Percentiles rank a stretch among this genome's conserved stretches.
These are phyloP conservation scores for Thyatira batis DNA, from an alignment of 2,888 invertebrate species.

Conservation along the genomic window DNA sequence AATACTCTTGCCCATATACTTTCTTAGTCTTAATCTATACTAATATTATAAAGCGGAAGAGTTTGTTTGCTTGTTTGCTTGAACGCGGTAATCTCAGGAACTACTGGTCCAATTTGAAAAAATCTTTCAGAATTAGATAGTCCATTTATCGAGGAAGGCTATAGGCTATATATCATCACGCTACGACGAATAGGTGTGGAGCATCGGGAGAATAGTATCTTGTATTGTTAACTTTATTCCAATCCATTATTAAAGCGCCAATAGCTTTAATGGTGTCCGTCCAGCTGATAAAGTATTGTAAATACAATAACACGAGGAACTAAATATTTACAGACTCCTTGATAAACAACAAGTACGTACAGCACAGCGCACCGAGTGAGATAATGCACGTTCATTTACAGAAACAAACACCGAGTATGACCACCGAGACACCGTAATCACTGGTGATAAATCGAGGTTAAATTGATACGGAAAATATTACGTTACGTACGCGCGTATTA, in stretches of 20 bases:
- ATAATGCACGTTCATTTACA: not conserved
- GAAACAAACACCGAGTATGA: conserved; percentile 3
- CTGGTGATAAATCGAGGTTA: conserved; percentile 36
- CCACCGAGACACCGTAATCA: conserved; percentile 27
- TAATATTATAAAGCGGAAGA: too few species aligned
- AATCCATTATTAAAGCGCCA: not conserved
- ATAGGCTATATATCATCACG: too few species aligned
- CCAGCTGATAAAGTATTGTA: not conserved
- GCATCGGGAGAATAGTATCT: too few species aligned
- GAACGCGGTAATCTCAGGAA: too few species aligned
- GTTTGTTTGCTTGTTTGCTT: too few species aligned
- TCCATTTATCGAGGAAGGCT: too few species aligned
- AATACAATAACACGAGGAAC: not conserved
- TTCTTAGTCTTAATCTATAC: too few species aligned
- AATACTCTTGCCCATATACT: too few species aligned
- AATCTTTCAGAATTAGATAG: too few species aligned
- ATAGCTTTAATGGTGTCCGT: not conserved
- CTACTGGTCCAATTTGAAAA: too few species aligned
- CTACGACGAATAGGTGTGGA: too few species aligned
- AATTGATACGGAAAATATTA: conserved; percentile 38
- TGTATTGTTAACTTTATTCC: not conserved
- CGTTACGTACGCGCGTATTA: conserved; percentile 17
- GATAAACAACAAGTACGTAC: not conserved
- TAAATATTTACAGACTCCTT: not conserved
- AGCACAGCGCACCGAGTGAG: not conserved